Conservation (phyloP, 1,140 invertebrate species). For the Helicoverpa armigera region DNA sequence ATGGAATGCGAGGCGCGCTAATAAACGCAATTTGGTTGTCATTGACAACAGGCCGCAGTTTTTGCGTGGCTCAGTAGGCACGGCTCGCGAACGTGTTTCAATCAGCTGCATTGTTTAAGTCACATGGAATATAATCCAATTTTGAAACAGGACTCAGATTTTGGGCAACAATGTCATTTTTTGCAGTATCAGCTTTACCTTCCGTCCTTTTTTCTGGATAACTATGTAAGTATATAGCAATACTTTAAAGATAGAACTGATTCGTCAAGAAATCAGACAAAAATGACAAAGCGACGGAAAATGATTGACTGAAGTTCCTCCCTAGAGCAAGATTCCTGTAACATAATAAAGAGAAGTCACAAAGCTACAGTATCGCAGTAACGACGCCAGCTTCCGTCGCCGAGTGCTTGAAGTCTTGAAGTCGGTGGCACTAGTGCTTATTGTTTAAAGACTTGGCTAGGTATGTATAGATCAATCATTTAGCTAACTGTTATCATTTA, state of each 20-base stretch:
- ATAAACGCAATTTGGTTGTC: slow-evolving; percentile 36
- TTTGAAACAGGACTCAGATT: too few relatives aligned
- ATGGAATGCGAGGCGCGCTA: slow-evolving; percentile 23
- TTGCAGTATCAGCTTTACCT: too few relatives aligned
- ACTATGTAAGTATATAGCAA: too few relatives aligned
- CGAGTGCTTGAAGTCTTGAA: background rate
- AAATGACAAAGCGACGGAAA: background rate
- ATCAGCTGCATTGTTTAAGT: slow-evolving; percentile 23
- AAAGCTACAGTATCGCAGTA: slow-evolving; percentile 5
- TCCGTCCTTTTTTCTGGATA: too few relatives aligned
- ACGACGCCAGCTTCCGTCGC: background rate
- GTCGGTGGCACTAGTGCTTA: background rate
- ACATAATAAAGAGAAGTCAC: background rate
- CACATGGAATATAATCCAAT: slow-evolving; percentile 4
- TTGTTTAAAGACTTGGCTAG: background rate
- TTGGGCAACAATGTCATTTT: too few relatives aligned
- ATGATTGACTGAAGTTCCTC: background rate
- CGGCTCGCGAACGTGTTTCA: slow-evolving; percentile 1
- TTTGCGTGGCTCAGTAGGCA: slow-evolving; percentile 9
- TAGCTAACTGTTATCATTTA: too few relatives aligned
- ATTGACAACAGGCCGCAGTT: slow-evolving; percentile 2
- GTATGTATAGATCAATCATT: too few relatives aligned
- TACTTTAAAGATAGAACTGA: background rate
- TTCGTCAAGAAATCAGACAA: background rate
- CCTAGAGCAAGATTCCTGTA: background rate